Conservation (phyloP, 2,797 vertebrate species). For the Silurus aristotelis region DNA sequence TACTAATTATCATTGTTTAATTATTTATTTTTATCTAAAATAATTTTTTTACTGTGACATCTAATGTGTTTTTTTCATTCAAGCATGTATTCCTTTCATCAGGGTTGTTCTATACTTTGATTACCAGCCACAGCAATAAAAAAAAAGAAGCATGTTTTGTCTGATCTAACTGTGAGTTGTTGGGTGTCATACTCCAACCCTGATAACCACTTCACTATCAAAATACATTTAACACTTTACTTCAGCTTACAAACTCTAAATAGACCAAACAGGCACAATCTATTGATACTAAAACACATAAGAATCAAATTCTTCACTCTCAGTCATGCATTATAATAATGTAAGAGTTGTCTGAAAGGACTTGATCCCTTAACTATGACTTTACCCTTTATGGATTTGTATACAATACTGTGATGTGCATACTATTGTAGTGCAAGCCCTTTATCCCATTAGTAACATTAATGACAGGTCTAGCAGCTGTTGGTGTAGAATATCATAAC, state of each 20-base stretch:
- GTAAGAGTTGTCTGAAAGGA: not conserved
- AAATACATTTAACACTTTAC: not conserved
- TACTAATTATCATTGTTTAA: no score
- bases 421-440: constrained; percentile 8
- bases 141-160: no score
- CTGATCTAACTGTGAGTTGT: not conserved
- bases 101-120: no score
- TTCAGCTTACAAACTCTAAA: not conserved
- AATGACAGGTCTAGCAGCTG: constrained; percentile 25
- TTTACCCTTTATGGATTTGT: constrained; percentile 24
- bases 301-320: constrained; percentile 2
- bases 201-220: not conserved
- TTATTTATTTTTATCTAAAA: no score
- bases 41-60: no score
- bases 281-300: not conserved
- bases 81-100: not conserved
- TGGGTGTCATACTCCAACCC: not conserved
- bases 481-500: constrained; percentile 36
- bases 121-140: no score
- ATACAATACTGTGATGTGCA: constrained; percentile 5
- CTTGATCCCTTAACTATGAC: not conserved
- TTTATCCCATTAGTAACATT: constrained; percentile 5
- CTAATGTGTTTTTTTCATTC: no score
- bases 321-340: not conserved
- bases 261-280: not conserved